Conservation (phyloP, 2,888 invertebrate species). For the Polymixis flavicincta region DNA sequence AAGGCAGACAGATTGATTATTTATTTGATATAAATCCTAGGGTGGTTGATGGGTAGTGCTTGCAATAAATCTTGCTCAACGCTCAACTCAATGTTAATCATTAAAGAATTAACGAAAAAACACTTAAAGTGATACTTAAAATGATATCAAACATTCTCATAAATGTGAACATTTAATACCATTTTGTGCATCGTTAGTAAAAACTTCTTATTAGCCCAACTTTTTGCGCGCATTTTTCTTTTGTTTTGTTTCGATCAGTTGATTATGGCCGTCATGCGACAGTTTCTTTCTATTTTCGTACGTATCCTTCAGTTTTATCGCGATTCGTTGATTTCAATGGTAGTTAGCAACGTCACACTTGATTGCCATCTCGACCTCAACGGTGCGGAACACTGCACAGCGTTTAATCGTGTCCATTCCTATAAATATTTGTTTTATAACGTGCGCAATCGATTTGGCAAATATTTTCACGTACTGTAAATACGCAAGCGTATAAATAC, state of each 20-base stretch:
- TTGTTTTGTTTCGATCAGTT: constrained; percentile 39
- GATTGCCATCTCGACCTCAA: constrained; percentile 45
- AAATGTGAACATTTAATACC: neutral
- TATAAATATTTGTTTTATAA: constrained; percentile 49
- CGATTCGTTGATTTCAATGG: constrained; percentile 53
- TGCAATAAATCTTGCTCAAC: neutral
- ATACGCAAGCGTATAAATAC: constrained; percentile 14
- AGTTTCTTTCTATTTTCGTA: constrained; percentile 44
- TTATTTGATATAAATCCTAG: neutral
- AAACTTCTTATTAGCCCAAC: constrained; percentile 1
- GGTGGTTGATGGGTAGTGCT: neutral
- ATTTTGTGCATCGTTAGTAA: constrained; percentile 18
- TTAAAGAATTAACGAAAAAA: neutral
- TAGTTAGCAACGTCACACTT: constrained; percentile 52
- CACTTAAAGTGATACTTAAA: neutral
- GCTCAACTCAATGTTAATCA: neutral
- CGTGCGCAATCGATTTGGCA: constrained; percentile 36
- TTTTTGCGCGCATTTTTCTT: constrained; percentile 15
- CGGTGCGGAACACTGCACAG: constrained; percentile 43
- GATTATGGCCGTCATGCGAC: constrained; percentile 31
- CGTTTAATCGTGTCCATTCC: constrained; percentile 37
- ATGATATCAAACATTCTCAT: neutral
- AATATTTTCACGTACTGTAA: constrained; percentile 40
- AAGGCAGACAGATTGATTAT: neutral
- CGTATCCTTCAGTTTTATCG: constrained; percentile 56